phyloP scores from a whole-genome alignment of 2,888 invertebrate species.

The Watsonalla binaria region DNA sequence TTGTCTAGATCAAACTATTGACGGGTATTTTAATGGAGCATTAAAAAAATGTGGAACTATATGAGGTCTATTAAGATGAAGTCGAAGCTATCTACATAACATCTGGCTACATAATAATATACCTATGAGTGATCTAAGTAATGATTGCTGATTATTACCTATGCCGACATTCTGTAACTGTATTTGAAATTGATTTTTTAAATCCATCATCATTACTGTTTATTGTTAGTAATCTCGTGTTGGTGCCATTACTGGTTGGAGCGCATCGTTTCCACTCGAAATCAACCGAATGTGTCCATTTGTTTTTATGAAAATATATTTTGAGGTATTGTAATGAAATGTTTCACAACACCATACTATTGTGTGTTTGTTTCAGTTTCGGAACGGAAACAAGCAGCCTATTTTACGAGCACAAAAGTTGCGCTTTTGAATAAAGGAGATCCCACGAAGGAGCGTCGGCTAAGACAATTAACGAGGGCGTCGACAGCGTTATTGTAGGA shows the following conservation, averaged over 20 bases:
- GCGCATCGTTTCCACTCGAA: conserved; percentile 59
- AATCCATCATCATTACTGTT: conserved; percentile 62
- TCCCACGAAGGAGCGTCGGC: conserved; percentile 41
- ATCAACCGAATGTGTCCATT: conserved; percentile 45
- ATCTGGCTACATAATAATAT: conserved; percentile 8
- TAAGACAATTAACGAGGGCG: conserved; percentile 68
- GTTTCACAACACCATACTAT: conserved; percentile 40
- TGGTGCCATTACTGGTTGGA: conserved; percentile 52
- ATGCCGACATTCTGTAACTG: conserved; percentile 54
- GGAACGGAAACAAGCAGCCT: conserved; percentile 48
- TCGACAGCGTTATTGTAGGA: conserved; percentile 72
- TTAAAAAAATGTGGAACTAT: background rate
- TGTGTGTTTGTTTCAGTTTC: conserved; percentile 36
- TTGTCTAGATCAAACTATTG: background rate
- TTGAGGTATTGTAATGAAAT: conserved; percentile 49
- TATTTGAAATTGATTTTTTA: conserved; percentile 67
- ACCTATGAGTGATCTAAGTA: conserved; percentile 19
- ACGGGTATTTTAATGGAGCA: background rate
- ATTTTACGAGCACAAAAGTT: conserved; percentile 51
- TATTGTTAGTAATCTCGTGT: conserved; percentile 62
- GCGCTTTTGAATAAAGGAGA: conserved; percentile 46
- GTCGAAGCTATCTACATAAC: background rate
- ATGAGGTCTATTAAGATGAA: background rate
- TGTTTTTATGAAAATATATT: conserved; percentile 56
- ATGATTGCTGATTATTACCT: conserved; percentile 36